Conservation (phyloP, 2,113 vertebrate genomes). For the Oncorhynchus gorbuscha region DNA sequence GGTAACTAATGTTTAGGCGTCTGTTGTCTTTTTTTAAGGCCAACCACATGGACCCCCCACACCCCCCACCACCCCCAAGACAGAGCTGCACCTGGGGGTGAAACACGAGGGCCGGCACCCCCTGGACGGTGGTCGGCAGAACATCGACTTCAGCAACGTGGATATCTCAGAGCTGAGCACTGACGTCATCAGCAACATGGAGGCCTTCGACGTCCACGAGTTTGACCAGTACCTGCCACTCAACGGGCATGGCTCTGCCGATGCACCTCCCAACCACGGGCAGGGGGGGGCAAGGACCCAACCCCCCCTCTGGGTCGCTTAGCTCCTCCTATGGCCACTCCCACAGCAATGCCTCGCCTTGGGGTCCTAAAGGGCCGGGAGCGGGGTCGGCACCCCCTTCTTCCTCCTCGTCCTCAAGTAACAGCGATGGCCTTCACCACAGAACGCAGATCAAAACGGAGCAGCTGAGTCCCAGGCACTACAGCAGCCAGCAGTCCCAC, state of each 20-base stretch:
- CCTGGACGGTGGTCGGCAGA: slow-evolving; percentile 77
- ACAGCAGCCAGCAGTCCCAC: slow-evolving; percentile 65
- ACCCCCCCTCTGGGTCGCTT: slow-evolving; percentile 55
- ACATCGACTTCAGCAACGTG: slow-evolving; percentile 92
- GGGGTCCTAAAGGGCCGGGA: slow-evolving; percentile 51
- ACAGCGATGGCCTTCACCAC: slow-evolving; percentile 35
- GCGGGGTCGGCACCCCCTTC: slow-evolving; percentile 28
- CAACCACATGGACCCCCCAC: slow-evolving; percentile 86
- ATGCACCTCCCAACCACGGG: slow-evolving; percentile 63
- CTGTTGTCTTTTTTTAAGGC: slow-evolving; percentile 60
- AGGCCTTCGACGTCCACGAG: slow-evolving; percentile 86
- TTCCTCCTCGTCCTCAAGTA: slow-evolving; percentile 43
- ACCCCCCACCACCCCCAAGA: slow-evolving; percentile 88
- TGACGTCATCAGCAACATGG: slow-evolving; percentile 88
- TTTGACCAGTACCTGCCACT: slow-evolving; percentile 89
- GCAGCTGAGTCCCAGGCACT: slow-evolving; percentile 84
- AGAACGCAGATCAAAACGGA: slow-evolving; percentile 85
- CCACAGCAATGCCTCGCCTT: slow-evolving; percentile 48
- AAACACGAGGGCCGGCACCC: slow-evolving; percentile 80
- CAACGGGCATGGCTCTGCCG: slow-evolving; percentile 64
- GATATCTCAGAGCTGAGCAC: slow-evolving; percentile 91
- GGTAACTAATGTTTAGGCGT: slow-evolving; percentile 40
- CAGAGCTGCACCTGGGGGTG: slow-evolving; percentile 72
- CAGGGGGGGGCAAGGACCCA: slow-evolving; percentile 59
- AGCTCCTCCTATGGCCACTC: slow-evolving; percentile 68